A percentile compares a stretch with the other conserved stretches of the same genome.
Conservation (phyloP, 2,113 vertebrate species). For the Antigone vipio region DNA sequence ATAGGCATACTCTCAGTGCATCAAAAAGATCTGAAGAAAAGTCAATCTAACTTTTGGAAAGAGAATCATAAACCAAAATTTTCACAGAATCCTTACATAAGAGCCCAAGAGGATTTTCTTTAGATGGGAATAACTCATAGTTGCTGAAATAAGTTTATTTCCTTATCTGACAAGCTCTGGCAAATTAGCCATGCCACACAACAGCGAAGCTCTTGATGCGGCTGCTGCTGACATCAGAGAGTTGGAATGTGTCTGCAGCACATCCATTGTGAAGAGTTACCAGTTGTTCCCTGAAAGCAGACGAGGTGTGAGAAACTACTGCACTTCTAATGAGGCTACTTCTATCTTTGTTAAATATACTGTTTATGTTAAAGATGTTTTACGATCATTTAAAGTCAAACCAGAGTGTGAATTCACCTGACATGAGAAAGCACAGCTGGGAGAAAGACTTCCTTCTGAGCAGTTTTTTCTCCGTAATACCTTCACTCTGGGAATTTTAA, state of each 20-base stretch:
- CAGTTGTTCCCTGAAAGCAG: conserved; percentile 21
- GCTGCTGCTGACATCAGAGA: conserved; percentile 8
- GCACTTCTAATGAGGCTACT: conserved; percentile 1
- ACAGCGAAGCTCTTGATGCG: background rate
- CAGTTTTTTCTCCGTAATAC: background rate
- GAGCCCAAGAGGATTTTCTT: background rate
- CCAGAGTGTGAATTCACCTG: conserved; percentile 33
- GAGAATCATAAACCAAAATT: background rate
- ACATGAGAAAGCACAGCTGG: conserved; percentile 41
- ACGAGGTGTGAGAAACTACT: conserved; percentile 45
- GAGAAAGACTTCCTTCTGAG: background rate
- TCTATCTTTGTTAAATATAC: conserved; percentile 39
- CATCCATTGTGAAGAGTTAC: background rate
- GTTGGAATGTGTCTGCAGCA: conserved; percentile 52
- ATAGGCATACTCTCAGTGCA: background rate
- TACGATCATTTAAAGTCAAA: background rate
- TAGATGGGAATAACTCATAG: background rate
- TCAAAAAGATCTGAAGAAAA: background rate
- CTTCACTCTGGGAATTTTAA: background rate
- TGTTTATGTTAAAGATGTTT: conserved; percentile 45
- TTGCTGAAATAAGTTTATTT: conserved; percentile 24
- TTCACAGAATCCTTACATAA: background rate
- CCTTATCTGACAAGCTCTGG: background rate
- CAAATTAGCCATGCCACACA: background rate
- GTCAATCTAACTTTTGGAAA: background rate